A percentile compares a stretch with the other conserved stretches of the same genome.
These are phyloP conservation scores for Drymodes brunneopygia DNA, from an alignment of 2,113 vertebrate genomes.

Conservation along the genomic window DNA sequence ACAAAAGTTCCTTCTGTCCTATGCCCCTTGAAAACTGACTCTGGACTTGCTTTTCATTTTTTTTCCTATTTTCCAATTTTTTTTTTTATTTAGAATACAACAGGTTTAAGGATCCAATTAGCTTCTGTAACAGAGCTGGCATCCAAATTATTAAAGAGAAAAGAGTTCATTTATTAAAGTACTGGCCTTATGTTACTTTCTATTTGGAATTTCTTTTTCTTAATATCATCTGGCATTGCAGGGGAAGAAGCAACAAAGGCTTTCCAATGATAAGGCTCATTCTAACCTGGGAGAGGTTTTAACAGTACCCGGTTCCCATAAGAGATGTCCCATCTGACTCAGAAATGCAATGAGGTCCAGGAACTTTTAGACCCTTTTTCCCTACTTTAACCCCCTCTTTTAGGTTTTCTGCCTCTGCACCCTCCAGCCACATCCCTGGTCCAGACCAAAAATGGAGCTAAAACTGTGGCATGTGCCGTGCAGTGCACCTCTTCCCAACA, in stretches of 20 bases:
- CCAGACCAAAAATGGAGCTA: not conserved
- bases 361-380: not conserved
- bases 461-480: not conserved
- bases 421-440: not conserved
- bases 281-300: not conserved
- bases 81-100: not conserved
- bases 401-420: not conserved
- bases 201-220: not conserved
- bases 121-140: not conserved
- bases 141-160: not conserved
- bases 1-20: not conserved
- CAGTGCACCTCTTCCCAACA: not conserved
- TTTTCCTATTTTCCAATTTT: not conserved
- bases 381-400: not conserved
- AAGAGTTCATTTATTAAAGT: not conserved
- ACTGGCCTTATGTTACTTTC: not conserved
- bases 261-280: not conserved
- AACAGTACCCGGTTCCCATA: not conserved
- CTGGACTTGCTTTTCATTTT: not conserved
- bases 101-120: not conserved
- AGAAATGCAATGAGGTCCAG: not conserved
- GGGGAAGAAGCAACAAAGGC: not conserved
- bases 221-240: not conserved
- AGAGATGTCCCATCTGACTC: not conserved
- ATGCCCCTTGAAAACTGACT: not conserved